These are phyloP conservation scores for Drosophila cardini DNA, from an alignment of 1,140 invertebrate species.

Conservation along the genomic window DNA sequence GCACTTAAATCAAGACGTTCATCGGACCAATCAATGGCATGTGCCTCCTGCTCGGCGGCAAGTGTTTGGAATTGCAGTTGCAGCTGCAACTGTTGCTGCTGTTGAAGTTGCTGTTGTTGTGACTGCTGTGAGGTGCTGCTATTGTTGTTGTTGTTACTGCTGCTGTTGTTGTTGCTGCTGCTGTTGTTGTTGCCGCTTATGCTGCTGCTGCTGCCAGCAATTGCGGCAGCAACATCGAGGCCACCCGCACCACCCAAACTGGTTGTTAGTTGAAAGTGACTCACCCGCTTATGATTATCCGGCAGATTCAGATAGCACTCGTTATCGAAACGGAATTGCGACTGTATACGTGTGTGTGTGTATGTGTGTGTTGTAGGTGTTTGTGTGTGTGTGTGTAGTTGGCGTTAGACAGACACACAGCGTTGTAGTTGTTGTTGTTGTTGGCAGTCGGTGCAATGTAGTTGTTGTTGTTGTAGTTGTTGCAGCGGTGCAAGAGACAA, in stretches of 20 bases:
- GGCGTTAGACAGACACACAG: constrained; percentile 23
- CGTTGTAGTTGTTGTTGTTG: constrained; percentile 28
- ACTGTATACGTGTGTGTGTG: constrained; percentile 87
- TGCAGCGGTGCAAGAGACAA: constrained; percentile 31
- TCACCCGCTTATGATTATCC: constrained; percentile 98
- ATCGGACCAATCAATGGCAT: constrained; percentile 78
- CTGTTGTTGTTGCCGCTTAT: constrained; percentile 8
- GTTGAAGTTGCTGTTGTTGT: constrained; percentile 44
- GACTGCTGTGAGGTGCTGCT: constrained; percentile 43
- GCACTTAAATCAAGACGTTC: constrained; percentile 75
- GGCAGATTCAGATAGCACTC: constrained; percentile 97
- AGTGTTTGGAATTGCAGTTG: constrained; percentile 72
- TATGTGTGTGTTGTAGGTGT: constrained; percentile 4
- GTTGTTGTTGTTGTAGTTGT: constrained; percentile 41
- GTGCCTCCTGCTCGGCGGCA: constrained; percentile 77
- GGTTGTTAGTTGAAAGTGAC: constrained; percentile 85
- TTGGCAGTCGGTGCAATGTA: constrained; percentile 45
- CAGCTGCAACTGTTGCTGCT: constrained; percentile 63
- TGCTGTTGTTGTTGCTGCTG: constrained; percentile 27
- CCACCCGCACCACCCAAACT: constrained; percentile 42
- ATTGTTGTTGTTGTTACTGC: constrained; percentile 86
- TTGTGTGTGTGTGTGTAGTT: constrained; percentile 23
- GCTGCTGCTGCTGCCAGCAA: constrained; percentile 86
- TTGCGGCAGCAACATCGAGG: constrained; percentile 86
- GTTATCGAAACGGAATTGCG: constrained; percentile 99